phyloP scores from a whole-genome alignment of 1,140 invertebrate species.

The Lordiphosa stackelbergi region DNA sequence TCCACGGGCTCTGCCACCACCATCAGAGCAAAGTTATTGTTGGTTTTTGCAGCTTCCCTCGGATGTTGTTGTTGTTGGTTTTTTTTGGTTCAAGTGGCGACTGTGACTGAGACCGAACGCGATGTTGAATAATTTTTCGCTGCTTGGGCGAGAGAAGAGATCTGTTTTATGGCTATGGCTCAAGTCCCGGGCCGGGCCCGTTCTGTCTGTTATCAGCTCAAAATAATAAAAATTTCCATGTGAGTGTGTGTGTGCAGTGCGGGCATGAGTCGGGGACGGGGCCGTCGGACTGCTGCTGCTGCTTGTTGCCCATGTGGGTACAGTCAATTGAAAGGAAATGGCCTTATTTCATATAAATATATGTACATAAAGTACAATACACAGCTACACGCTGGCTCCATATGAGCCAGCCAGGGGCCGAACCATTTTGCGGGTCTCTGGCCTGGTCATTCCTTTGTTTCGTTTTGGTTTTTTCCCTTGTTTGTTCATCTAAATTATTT shows the following conservation, averaged over 20 bases:
- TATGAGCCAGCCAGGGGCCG: slow-evolving; percentile 39
- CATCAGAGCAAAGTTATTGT: slow-evolving; percentile 21
- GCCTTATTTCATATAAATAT: slow-evolving; percentile 75
- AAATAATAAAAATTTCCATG: slow-evolving; percentile 76
- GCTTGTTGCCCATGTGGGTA: slow-evolving; percentile 69
- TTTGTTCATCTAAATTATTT: slow-evolving; percentile 4
- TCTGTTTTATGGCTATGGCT: slow-evolving; percentile 60
- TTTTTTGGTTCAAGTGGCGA: slow-evolving; percentile 62
- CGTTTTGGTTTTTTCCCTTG: slow-evolving; percentile 61
- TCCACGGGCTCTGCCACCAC: slow-evolving; percentile 19
- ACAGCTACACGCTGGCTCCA: slow-evolving; percentile 35
- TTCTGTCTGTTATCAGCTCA: slow-evolving; percentile 72
- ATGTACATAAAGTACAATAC: slow-evolving; percentile 71
- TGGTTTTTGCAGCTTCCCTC: slow-evolving; percentile 62
- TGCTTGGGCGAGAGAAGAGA: slow-evolving; percentile 44
- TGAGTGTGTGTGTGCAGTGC: slow-evolving; percentile 29
- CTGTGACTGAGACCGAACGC: slow-evolving; percentile 10
- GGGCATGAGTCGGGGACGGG: slow-evolving; percentile 58
- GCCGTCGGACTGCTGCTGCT: slow-evolving; percentile 40
- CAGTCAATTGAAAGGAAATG: slow-evolving; percentile 76
- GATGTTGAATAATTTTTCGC: slow-evolving; percentile 54
- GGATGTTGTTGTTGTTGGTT: slow-evolving; percentile 22
- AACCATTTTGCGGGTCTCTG: slow-evolving; percentile 29
- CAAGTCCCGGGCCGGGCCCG: slow-evolving; percentile 52
- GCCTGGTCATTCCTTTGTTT: slow-evolving; percentile 70